These are phyloP conservation scores for Drosophila diplacantha DNA, from an alignment of 2,888 invertebrate species.

Conservation along the genomic window DNA sequence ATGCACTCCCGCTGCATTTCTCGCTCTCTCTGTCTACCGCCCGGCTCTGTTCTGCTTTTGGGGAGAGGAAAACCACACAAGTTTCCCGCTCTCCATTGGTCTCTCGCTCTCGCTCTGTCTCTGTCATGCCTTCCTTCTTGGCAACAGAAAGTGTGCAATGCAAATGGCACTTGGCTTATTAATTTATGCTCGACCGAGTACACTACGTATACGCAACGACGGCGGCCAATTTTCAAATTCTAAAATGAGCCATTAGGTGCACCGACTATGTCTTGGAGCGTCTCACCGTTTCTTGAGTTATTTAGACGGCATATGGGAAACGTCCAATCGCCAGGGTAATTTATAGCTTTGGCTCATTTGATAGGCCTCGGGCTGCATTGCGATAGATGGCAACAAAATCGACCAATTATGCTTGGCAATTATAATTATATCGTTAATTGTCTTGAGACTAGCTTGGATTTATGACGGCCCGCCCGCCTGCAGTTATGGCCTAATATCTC, in stretches of 20 bases:
- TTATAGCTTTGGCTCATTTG: conserved; percentile 42
- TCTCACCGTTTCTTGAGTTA: conserved; percentile 22
- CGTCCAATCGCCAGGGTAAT: conserved; percentile 39
- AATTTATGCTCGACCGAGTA: conserved; percentile 46
- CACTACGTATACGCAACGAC: conserved; percentile 55
- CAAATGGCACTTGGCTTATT: conserved; percentile 30
- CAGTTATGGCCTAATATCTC: conserved; percentile 18
- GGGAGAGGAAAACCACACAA: conserved; percentile 5
- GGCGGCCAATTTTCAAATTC: conserved; percentile 13
- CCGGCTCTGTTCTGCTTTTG: not conserved
- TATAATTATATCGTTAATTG: conserved; percentile 52
- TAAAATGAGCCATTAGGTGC: conserved; percentile 15
- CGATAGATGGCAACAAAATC: conserved; percentile 40
- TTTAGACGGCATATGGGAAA: conserved; percentile 16
- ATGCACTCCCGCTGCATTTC: conserved; percentile 35
- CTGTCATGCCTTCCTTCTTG: conserved; percentile 27
- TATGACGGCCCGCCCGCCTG: conserved; percentile 21
- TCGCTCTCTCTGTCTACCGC: conserved; percentile 1
- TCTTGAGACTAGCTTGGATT: conserved; percentile 28
- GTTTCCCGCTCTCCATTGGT: conserved; percentile 6
- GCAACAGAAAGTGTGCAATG: conserved; percentile 57
- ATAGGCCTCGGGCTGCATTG: conserved; percentile 41
- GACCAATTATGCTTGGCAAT: conserved; percentile 35
- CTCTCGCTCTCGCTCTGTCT: not conserved
- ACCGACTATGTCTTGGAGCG: conserved; percentile 15